Evolutionary conservation across 2,888 invertebrate genomes (phyloP).

Genomic region (Luffia ferchaultella): DNA sequence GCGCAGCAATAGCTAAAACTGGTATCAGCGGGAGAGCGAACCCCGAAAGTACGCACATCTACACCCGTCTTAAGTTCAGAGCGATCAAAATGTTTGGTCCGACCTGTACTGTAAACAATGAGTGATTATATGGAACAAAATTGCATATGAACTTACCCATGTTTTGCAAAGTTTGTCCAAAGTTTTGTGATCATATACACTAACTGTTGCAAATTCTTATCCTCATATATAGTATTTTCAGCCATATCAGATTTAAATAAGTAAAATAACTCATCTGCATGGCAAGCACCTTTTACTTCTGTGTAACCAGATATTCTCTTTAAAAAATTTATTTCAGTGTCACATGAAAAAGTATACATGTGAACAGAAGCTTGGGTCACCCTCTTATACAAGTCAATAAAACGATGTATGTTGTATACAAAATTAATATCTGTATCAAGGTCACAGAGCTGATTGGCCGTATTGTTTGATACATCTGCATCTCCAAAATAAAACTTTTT

Average conservation of each 20-base stretch:
- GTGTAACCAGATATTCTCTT: constrained; percentile 22
- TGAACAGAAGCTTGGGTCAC: constrained; percentile 22
- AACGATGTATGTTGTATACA: constrained; percentile 23
- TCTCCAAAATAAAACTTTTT: constrained; percentile 29
- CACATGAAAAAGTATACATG: constrained; percentile 34
- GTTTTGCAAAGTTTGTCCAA: constrained; percentile 50
- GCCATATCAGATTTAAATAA: constrained; percentile 31
- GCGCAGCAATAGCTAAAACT: no score
- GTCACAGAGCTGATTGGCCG: constrained; percentile 36
- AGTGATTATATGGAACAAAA: neutral
- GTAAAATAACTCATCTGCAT: constrained; percentile 45
- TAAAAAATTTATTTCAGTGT: constrained; percentile 34
- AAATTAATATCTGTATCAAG: constrained; percentile 16
- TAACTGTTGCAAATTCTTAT: constrained; percentile 25
- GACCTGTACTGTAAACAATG: no score
- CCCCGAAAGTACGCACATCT: no score
- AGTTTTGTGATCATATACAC: constrained; percentile 31
- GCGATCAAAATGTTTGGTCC: no score
- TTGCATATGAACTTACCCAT: constrained; percentile 26
- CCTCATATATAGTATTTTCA: constrained; percentile 25
- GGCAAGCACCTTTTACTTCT: constrained; percentile 35
- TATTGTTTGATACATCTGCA: constrained; percentile 21
- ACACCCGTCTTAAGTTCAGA: no score
- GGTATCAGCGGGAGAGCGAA: no score
- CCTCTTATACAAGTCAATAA: constrained; percentile 25